Conservation (phyloP, 2,113 vertebrate species). For the Notarius quadriscutis region DNA sequence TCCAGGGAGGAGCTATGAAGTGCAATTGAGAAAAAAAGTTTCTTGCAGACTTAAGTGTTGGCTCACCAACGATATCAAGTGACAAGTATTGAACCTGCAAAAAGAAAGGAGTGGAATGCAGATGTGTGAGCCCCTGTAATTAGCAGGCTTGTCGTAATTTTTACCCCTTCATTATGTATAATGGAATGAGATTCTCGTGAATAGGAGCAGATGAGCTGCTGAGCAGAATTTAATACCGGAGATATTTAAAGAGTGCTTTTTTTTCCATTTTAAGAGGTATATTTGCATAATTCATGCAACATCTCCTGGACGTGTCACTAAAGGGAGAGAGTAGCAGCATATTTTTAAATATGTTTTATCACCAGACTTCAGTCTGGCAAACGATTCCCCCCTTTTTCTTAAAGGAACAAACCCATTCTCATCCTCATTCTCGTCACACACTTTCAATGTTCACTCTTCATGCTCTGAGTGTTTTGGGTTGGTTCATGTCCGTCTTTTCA, state of each 20-base stretch:
- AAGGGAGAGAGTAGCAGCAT: conserved; percentile 43
- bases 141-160: conserved; percentile 54
- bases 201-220: conserved; percentile 70
- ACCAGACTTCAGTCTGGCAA: conserved; percentile 20
- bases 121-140: conserved; percentile 51
- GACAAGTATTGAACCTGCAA: conserved; percentile 49
- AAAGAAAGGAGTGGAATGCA: conserved; percentile 43
- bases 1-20: conserved; percentile 41
- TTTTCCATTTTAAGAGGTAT: conserved; percentile 66
- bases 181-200: conserved; percentile 68
- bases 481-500: conserved; percentile 39
- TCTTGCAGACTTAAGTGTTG: conserved; percentile 47
- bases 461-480: conserved; percentile 31
- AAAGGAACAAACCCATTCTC: conserved; percentile 10
- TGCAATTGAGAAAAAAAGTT: conserved; percentile 41
- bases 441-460: conserved; percentile 18
- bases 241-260: conserved; percentile 68
- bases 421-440: conserved; percentile 11
- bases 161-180: conserved; percentile 63
- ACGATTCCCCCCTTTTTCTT: neutral
- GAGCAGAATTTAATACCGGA: conserved; percentile 69
- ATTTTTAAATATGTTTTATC: conserved; percentile 54
- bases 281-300: conserved; percentile 74
- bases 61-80: conserved; percentile 35
- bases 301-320: conserved; percentile 38